These are phyloP conservation scores for Salminus brasiliensis DNA, from an alignment of 2,113 vertebrate genomes.

Conservation along the genomic window DNA sequence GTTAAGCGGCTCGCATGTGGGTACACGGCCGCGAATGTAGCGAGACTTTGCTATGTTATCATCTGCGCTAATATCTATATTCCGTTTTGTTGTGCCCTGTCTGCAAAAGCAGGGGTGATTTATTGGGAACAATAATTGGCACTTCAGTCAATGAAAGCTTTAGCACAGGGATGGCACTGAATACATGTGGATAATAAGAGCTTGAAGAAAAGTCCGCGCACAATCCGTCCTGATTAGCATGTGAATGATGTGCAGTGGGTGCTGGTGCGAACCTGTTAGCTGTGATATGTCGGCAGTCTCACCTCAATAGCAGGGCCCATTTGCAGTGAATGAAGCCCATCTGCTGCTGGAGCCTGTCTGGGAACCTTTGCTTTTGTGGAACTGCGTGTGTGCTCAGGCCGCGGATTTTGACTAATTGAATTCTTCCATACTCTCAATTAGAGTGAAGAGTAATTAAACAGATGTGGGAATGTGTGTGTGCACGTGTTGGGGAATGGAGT, in stretches of 20 bases:
- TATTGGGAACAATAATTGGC: conserved; percentile 55
- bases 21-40: conserved; percentile 8
- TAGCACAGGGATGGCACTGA: conserved; percentile 28
- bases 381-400: conserved; percentile 33
- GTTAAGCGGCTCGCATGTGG: conserved; percentile 8
- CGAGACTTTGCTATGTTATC: conserved; percentile 15
- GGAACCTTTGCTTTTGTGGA: conserved; percentile 43
- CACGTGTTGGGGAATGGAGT: neutral
- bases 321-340: conserved; percentile 49
- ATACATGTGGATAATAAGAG: conserved; percentile 44
- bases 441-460: conserved; percentile 61
- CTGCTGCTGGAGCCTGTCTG: conserved; percentile 46
- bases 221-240: conserved; percentile 53
- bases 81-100: conserved; percentile 27
- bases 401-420: conserved; percentile 59
- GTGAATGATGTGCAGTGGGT: conserved; percentile 50
- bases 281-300: conserved; percentile 50
- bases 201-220: conserved; percentile 39
- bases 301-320: conserved; percentile 45
- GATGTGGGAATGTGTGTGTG: conserved; percentile 45
- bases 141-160: conserved; percentile 51
- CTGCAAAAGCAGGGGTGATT: conserved; percentile 27
- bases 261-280: conserved; percentile 44
- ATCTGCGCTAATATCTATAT: conserved; percentile 34
- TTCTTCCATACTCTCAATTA: conserved; percentile 57